Conservation (phyloP, 2,888 invertebrate species). For the Tipula helvola region DNA sequence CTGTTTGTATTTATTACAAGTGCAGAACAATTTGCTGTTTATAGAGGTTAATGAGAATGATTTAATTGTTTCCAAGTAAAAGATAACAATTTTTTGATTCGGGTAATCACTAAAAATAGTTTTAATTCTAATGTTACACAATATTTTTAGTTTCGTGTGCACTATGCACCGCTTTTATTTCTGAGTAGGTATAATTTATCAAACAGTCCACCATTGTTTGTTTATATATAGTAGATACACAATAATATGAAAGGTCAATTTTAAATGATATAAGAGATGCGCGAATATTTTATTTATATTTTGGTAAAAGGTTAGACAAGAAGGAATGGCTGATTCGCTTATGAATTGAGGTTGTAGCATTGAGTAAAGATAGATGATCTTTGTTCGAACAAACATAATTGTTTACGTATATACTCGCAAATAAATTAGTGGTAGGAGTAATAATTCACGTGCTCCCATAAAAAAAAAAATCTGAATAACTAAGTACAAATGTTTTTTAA, state of each 20-base stretch:
- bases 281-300: background rate
- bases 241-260: background rate
- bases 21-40: background rate
- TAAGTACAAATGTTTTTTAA: background rate
- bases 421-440: background rate
- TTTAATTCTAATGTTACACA: background rate
- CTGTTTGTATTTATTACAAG: background rate
- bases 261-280: background rate
- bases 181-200: background rate
- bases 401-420: too few relatives aligned
- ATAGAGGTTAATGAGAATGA: background rate
- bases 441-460: background rate
- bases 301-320: background rate
- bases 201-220: background rate
- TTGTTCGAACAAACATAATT: background rate
- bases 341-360: background rate
- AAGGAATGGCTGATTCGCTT: background rate
- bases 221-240: background rate
- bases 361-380: background rate
- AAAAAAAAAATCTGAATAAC: background rate
- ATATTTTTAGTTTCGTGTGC: background rate
- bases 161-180: too few relatives aligned
- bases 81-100: background rate
- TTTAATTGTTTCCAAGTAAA: background rate
- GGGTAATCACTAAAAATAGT: background rate